Evolutionary conservation across 2,797 vertebrate species (phyloP).

Genomic region (Sciurus vulgaris): DNA sequence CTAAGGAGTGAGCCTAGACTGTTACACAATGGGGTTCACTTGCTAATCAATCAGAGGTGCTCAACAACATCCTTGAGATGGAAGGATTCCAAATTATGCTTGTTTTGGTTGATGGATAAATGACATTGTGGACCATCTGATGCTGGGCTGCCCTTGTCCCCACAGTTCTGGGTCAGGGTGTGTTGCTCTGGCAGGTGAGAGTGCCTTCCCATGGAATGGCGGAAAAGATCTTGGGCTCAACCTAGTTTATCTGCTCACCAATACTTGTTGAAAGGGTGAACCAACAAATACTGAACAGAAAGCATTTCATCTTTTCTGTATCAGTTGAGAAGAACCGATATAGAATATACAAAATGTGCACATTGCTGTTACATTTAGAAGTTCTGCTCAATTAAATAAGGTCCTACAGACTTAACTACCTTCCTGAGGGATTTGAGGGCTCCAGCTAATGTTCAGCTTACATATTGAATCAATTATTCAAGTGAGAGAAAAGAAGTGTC

Average conservation of each 20-base stretch:
- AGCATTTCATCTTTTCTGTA: background rate
- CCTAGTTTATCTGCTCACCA: background rate
- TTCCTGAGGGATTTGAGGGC: background rate
- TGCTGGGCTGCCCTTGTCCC: background rate
- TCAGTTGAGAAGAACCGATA: background rate
- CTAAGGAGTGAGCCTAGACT: background rate
- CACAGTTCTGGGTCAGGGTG: background rate
- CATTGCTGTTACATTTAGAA: background rate
- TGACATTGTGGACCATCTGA: background rate
- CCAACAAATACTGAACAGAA: background rate
- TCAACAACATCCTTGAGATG: background rate
- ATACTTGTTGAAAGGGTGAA: background rate
- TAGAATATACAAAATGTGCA: background rate
- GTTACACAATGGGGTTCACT: background rate
- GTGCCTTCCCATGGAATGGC: background rate
- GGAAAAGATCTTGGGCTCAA: background rate
- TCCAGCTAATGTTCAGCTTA: background rate
- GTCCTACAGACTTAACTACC: background rate
- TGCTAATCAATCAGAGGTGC: background rate
- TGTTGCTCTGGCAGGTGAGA: background rate
- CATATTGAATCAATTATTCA: background rate
- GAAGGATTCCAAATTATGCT: background rate
- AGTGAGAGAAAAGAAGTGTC: background rate
- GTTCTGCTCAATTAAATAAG: background rate
- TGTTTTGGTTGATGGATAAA: background rate